Evolutionary conservation across 2,113 vertebrate species (phyloP), one percentile per base, ranked within the genome.

Genomic region (Acanthochromis polyacanthus): DNA sequence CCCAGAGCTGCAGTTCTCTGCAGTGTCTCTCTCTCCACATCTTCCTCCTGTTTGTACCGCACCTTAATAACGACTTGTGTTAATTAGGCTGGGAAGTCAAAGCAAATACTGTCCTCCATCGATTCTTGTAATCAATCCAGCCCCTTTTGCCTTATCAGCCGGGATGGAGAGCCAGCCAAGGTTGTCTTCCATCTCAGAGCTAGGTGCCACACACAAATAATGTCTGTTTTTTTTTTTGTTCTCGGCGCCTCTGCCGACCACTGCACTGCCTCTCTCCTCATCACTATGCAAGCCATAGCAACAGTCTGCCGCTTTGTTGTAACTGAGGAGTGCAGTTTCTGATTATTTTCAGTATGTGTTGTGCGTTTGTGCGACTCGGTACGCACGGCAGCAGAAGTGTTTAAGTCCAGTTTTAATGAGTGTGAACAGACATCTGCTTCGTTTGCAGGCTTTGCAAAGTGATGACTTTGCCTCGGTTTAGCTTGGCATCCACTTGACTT

Each of bases 61-160:
- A 87, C 85, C 88, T 87, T 66, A 83, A 83, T 80, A 80, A 60
- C 46, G 71, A 81, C 56, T 81, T 22, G 71, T 88, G 85, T 91
- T 93, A 85, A 90, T 94, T 84, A 90, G 86, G 71, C 46, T 50
- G 50, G 70, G 30, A 78, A 84, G 80, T 88, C 74, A 81, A 85
- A 92, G 91, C 83, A 84, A 87, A 82, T 78, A 32, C 78, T 62
- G 80, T 80, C 80, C 70, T 71, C n/a, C 71, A 88, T 91, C 10
- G 89, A 91, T 93, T 73, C 20, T 30, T 80, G 89, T 86, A 87
- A 92, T 92, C 85, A 81, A 78, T 85, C 81, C 23, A 20, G 9
- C 20, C 48, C 58, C 67, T 52, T 52, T 46, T 71, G 15, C 71
- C 22, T 60, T 46, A 72, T 83, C 77, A 58, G 59, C 53, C 32